Evolutionary conservation across 1,140 invertebrate species (phyloP).

Genomic region (Solen grandis): DNA sequence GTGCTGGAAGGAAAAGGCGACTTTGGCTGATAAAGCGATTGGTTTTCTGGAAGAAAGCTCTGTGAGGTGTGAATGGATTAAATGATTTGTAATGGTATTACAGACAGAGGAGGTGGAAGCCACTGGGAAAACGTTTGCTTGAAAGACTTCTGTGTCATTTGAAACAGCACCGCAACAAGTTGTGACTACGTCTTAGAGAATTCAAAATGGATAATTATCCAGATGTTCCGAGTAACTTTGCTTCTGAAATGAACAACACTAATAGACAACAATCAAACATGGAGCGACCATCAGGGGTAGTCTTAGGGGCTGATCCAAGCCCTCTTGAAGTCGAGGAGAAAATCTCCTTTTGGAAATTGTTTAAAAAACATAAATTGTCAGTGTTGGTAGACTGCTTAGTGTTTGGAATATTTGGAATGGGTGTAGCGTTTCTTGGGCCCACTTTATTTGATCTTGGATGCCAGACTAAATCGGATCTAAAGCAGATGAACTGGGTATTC

Average conservation of each 20-base stretch:
- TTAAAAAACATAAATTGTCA: constrained; percentile 79
- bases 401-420: constrained; percentile 83
- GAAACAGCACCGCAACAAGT: too few species aligned
- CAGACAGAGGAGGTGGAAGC: too few species aligned
- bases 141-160: too few species aligned
- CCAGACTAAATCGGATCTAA: constrained; percentile 80
- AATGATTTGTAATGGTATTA: too few species aligned
- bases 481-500: constrained; percentile 82
- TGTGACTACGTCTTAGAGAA: too few species aligned
- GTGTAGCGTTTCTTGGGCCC: constrained; percentile 82
- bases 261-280: background rate
- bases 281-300: constrained; percentile 1
- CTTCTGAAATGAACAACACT: background rate
- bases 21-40: too few species aligned
- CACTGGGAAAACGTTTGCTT: too few species aligned
- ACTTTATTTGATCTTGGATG: constrained; percentile 82
- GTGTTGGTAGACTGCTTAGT: constrained; percentile 81
- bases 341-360: constrained; percentile 77
- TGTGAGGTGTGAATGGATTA: too few species aligned
- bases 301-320: constrained; percentile 20
- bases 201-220: background rate
- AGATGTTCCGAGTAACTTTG: background rate
- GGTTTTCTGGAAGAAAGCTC: too few species aligned
- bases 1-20: too few species aligned
- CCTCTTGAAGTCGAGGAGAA: constrained; percentile 25